phyloP scores from a whole-genome alignment of 2,888 invertebrate genomes.

The Hipparchia sbordonii region DNA sequence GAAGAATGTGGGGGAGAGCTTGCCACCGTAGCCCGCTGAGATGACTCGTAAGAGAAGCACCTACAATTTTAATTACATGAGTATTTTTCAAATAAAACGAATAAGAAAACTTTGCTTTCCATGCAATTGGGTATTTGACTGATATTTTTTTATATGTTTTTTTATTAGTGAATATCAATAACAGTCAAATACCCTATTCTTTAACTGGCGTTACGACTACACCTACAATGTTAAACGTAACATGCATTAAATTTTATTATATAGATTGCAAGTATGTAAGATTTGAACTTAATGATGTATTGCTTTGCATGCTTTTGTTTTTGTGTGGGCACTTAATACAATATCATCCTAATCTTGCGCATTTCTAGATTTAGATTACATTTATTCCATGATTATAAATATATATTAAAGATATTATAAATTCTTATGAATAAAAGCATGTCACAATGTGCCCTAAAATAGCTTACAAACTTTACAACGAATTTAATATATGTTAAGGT shows the following conservation, averaged over 20 bases:
- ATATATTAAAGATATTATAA: too few species aligned
- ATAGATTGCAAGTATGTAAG: neutral
- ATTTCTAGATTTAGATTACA: too few species aligned
- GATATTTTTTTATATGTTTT: too few species aligned
- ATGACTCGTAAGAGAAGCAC: slow-evolving; percentile 89
- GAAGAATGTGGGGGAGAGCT: slow-evolving; percentile 74
- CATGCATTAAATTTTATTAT: neutral
- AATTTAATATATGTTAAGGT: too few species aligned
- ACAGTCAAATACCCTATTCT: neutral
- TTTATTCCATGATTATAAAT: too few species aligned
- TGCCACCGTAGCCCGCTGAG: slow-evolving; percentile 82
- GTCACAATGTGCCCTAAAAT: too few species aligned
- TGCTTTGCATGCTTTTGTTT: slow-evolving; percentile 3
- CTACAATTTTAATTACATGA: slow-evolving; percentile 59
- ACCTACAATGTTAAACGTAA: slow-evolving; percentile 24
- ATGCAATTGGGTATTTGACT: slow-evolving; percentile 35
- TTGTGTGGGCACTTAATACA: neutral
- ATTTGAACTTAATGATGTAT: neutral
- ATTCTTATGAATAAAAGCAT: too few species aligned
- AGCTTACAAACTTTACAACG: too few species aligned
- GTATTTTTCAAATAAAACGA: neutral
- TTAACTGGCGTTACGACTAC: slow-evolving; percentile 22
- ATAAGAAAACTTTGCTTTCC: slow-evolving; percentile 9
- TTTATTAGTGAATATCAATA: too few species aligned
- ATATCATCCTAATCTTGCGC: too few species aligned